Base-by-base conservation (phyloP, 2,888 invertebrate species). In the Caenorhabditis becei region DNA sequence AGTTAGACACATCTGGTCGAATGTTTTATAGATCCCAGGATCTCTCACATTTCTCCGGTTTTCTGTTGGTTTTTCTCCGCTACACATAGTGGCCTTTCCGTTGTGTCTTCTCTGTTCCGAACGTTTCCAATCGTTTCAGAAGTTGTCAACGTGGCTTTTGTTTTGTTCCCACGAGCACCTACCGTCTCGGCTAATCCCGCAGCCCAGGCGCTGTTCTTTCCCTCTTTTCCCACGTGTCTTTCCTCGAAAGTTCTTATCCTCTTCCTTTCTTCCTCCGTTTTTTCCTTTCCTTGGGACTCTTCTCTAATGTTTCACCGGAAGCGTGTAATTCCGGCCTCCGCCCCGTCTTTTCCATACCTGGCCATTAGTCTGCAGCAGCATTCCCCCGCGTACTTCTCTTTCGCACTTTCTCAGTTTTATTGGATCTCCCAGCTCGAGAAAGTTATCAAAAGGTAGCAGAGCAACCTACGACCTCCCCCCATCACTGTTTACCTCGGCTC, bases 401-500 rank as follows among this genome's bases (percentile, higher is more conserved):
- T 37, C 24, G 26, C 49, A 3, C 59, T 59, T 18, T n/a, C 41
- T 35, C 47, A 2, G 3, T 23, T 49, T 51, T 47, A 11, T 23
- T 35, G 23, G 14, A 26, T 65, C 53, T 35, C 28, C 18, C 53
- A 32, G 10, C 5, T 7, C 35, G 20, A 10, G 53, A 53, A 28
- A 37, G 59, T 41, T 51, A 65, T 51, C 74, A 74, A 74, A 74
- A 58, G 51, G 49, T 56, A 37, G 47, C 49, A 24, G 56, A 35
- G 47, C 8, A 26, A 10, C 0, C 5, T 53, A 35, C 28, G 32
- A 26, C 37, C 28, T 54, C 20, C 37, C 35, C 24, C 61, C n/a
- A 24, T 10, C 23, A n/a, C 35, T 74, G 37, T 74, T 74, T 74
- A 63, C 65, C 58, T 58, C 49, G 51, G 37, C 74, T 66, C 74